phyloP scores from a whole-genome alignment of 2,888 invertebrate genomes.

The Himalopsyche kuldschensis region DNA sequence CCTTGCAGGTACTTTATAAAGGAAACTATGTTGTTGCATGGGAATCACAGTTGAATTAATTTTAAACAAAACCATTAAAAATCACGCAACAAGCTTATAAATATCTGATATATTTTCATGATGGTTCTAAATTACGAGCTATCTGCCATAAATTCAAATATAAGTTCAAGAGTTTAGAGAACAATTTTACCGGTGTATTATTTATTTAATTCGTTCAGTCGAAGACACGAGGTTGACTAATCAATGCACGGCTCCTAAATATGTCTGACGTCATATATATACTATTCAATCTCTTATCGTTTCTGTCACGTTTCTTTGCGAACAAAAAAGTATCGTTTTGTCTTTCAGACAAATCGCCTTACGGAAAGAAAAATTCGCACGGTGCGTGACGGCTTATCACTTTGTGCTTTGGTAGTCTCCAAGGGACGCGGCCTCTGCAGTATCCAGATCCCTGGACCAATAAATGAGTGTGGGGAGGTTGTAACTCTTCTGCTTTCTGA shows the following conservation, averaged over 20 bases:
- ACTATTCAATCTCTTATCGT: conserved; percentile 39
- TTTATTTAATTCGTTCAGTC: no score
- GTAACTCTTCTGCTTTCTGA: neutral
- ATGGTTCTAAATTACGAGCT: no score
- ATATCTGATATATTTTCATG: no score
- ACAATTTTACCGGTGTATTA: no score
- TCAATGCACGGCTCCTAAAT: neutral
- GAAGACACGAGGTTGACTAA: neutral
- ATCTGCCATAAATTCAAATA: no score
- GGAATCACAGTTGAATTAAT: no score
- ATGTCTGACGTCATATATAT: conserved; percentile 34
- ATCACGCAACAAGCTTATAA: no score
- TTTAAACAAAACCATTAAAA: no score
- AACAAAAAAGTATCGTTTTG: conserved; percentile 37
- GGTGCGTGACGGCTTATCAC: conserved; percentile 40
- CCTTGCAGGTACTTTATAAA: no score
- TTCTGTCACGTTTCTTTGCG: conserved; percentile 21
- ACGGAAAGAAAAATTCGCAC: conserved; percentile 40
- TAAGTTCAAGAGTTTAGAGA: no score
- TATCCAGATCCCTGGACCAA: neutral
- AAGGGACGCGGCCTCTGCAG: neutral
- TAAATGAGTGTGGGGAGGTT: neutral
- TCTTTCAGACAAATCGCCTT: conserved; percentile 40
- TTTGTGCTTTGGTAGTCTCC: conserved; percentile 7
- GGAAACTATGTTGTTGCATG: no score